phyloP scores from a whole-genome alignment of 2,113 vertebrate genomes.

The Gambusia holbrooki region DNA sequence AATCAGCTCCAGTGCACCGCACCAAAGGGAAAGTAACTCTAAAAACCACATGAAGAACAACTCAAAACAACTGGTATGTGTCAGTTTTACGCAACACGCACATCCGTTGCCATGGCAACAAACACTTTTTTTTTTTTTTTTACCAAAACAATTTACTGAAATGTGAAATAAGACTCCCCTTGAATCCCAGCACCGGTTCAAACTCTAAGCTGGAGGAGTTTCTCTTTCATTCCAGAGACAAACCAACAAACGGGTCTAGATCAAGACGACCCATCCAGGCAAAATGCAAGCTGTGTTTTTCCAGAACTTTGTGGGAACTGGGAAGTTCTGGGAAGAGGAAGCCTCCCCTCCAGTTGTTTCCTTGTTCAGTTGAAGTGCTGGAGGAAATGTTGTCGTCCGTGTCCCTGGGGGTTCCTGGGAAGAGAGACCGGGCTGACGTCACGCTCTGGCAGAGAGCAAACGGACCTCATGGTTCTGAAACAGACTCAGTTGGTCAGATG shows the following conservation, averaged over 20 bases:
- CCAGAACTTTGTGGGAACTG: conserved; percentile 45
- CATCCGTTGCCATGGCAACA: no score
- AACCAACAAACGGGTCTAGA: background rate
- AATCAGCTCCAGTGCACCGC: no score
- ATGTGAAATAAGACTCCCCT: no score
- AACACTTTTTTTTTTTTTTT: no score
- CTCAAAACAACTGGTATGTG: no score
- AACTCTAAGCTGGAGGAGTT: background rate
- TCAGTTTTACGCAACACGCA: no score
- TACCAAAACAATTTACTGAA: no score
- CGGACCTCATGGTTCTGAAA: conserved; percentile 23
- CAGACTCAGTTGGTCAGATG: conserved; percentile 18
- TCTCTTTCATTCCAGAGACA: background rate
- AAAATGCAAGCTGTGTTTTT: conserved; percentile 15
- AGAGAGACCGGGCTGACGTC: conserved; percentile 63
- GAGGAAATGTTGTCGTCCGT: conserved; percentile 33
- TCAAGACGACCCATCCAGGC: background rate
- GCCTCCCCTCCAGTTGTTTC: background rate
- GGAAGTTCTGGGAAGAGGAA: conserved; percentile 54
- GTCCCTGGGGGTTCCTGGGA: conserved; percentile 52
- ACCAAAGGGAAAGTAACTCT: no score
- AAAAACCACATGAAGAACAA: no score
- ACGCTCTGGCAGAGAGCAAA: conserved; percentile 45
- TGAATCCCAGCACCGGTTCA: no score
- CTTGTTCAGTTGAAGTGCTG: conserved; percentile 27